These are phyloP conservation scores for Podilymbus podiceps DNA, from an alignment of 2,113 vertebrate genomes.

Conservation along the genomic window DNA sequence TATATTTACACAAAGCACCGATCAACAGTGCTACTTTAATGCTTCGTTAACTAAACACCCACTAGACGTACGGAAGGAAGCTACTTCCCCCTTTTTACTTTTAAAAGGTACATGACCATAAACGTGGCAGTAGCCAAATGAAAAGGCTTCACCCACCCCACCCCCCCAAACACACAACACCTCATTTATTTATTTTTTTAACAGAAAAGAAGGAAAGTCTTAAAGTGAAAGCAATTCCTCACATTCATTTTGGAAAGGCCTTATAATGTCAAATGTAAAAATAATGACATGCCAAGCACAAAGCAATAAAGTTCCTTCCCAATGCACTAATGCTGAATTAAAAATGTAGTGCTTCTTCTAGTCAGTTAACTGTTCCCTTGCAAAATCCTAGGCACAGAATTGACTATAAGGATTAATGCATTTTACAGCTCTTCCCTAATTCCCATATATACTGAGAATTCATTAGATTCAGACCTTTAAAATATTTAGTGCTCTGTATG, in stretches of 20 bases:
- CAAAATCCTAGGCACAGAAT: slow-evolving; percentile 82
- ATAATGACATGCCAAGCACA: slow-evolving; percentile 94
- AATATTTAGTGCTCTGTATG: slow-evolving; percentile 86
- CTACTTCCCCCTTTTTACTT: slow-evolving; percentile 68
- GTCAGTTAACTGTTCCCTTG: slow-evolving; percentile 82
- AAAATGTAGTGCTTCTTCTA: slow-evolving; percentile 85
- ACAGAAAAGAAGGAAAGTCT: slow-evolving; percentile 84
- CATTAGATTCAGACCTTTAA: slow-evolving; percentile 80
- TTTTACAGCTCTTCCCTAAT: slow-evolving; percentile 79
- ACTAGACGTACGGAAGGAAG: slow-evolving; percentile 81
- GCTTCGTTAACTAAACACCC: slow-evolving; percentile 74
- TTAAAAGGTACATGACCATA: slow-evolving; percentile 70
- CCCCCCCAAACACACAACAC: not conserved
- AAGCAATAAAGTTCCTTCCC: slow-evolving; percentile 87
- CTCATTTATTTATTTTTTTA: not conserved
- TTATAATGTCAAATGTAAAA: slow-evolving; percentile 87
- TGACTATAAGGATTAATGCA: slow-evolving; percentile 85
- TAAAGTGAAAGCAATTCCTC: slow-evolving; percentile 96
- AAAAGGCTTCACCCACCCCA: slow-evolving; percentile 45
- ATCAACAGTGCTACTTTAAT: slow-evolving; percentile 90
- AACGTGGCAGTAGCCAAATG: slow-evolving; percentile 66
- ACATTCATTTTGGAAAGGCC: slow-evolving; percentile 98
- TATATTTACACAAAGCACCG: slow-evolving; percentile 94
- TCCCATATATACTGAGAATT: slow-evolving; percentile 78
- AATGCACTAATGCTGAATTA: slow-evolving; percentile 79